Percentiles rank a stretch among this genome's conserved stretches.
Evolutionary conservation across 2,888 invertebrate genomes (phyloP).

Genomic region (Orthosia cruda): DNA sequence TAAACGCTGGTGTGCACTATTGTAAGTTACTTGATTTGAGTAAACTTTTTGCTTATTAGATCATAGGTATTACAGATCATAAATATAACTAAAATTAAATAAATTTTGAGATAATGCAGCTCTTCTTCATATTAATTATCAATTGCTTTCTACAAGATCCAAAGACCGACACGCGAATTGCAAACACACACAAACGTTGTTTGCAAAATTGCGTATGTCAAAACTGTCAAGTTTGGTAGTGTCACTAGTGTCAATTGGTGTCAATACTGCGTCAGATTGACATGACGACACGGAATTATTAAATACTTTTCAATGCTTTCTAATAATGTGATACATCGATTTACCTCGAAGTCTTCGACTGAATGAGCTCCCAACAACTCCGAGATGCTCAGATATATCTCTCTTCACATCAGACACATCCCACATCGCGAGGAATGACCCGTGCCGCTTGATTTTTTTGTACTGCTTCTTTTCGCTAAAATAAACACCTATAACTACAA

Average conservation of each 20-base stretch:
- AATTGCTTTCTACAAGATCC: not conserved
- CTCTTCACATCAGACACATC: constrained; percentile 98
- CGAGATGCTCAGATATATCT: constrained; percentile 98
- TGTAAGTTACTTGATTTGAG: not conserved
- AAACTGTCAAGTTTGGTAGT: not conserved
- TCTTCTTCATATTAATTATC: not conserved
- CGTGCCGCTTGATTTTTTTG: constrained; percentile 67
- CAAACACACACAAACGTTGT: constrained; percentile 33
- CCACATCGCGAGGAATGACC: constrained; percentile 98
- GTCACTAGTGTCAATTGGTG: not conserved
- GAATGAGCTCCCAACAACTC: constrained; percentile 98
- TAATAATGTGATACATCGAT: too few species aligned
- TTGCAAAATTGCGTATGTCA: constrained; percentile 34
- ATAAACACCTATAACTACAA: too few species aligned
- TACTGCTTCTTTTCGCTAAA: too few species aligned
- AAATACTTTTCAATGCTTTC: too few species aligned
- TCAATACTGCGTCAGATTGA: too few species aligned
- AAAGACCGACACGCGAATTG: constrained; percentile 44
- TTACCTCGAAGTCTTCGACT: too few species aligned
- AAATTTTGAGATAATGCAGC: not conserved
- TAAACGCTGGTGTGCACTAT: constrained; percentile 28
- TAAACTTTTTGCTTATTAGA: constrained; percentile 4
- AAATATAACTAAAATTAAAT: not conserved
- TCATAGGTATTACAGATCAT: not conserved
- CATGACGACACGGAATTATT: too few species aligned